Evolutionary conservation across 2,113 vertebrate genomes (phyloP).

Genomic region (Rynchops niger): DNA sequence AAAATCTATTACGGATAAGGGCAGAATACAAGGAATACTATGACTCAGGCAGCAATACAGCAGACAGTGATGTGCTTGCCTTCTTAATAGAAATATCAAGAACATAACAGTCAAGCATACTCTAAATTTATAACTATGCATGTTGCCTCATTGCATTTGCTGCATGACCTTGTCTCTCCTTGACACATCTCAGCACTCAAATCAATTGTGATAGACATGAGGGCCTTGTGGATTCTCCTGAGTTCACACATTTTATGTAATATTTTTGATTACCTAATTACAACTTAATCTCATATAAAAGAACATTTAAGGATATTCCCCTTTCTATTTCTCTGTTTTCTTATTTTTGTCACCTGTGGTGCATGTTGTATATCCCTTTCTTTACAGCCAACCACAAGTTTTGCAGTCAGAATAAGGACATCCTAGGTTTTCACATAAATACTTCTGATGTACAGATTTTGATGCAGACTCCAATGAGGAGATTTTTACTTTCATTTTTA

Average conservation of each 20-base stretch:
- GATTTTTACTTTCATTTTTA: neutral
- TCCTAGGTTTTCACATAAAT: neutral
- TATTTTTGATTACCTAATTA: neutral
- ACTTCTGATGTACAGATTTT: neutral
- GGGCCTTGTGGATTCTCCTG: neutral
- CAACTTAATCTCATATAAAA: neutral
- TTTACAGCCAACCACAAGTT: neutral
- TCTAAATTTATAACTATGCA: neutral
- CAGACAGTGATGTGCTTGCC: neutral
- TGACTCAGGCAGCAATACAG: neutral
- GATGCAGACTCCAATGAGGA: neutral
- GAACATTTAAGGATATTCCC: neutral
- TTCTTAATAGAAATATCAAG: slow-evolving; percentile 33
- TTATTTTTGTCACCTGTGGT: neutral
- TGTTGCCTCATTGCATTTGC: neutral
- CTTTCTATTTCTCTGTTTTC: neutral
- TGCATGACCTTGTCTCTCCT: neutral
- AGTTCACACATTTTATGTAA: neutral
- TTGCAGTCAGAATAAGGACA: neutral
- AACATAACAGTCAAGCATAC: neutral
- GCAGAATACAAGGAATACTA: neutral
- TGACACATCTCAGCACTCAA: neutral
- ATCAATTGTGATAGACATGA: neutral
- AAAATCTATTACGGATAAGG: neutral
- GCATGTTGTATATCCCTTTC: neutral